Base-by-base conservation (phyloP, 2,888 invertebrate species). In the Coelopa pilipes region DNA sequence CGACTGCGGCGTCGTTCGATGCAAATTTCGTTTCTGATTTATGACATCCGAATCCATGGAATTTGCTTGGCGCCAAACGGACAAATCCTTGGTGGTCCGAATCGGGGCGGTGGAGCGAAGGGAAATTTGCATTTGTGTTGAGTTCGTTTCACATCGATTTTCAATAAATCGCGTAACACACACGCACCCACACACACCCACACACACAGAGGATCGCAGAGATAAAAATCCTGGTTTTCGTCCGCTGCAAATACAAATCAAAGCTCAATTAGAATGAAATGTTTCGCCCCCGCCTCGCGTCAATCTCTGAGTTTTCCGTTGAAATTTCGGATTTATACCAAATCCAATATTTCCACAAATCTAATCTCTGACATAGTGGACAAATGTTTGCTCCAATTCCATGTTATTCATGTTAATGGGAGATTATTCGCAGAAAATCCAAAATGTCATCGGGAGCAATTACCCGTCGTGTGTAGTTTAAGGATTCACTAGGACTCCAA, bases 1-100 rank as follows among this genome's bases (percentile, higher is more conserved):
- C 2, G 12, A 5, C 53, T n/a, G 34, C 60, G 15, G n/a, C 11
- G 34, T 13, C 68, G 17, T 45, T 15, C 55, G 45, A 55, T 34
- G 68, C 55, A 72, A 72, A 57, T 65, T n/a, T 47, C 11, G 53
- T 67, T 67, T 57, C 34, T 67, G 72, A 72, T 72, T 72, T 72
- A 67, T 72, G 49, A 67, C 59, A 66, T 53, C 45, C 17, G 60
- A 47, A 59, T 57, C 49, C 24, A 59, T 67, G 49, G 49, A 49
- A 66, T 72, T 67, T 59, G 47, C 21, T 70, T 46, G 47, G n/a
- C 49, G 34, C 50, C 66, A 21, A 12, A 50, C 17, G 19, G 60
- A 53, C 53, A 53, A 53, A 53, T 53, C 53, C n/a, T 53, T 53
- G 3, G 53, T 13, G 53, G n/a, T 62, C 34, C 7, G n/a, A n/a